A percentile compares a stretch with the other conserved stretches of the same genome.
Conservation (phyloP, 1,140 invertebrate species). For the Tribolium castaneum region DNA sequence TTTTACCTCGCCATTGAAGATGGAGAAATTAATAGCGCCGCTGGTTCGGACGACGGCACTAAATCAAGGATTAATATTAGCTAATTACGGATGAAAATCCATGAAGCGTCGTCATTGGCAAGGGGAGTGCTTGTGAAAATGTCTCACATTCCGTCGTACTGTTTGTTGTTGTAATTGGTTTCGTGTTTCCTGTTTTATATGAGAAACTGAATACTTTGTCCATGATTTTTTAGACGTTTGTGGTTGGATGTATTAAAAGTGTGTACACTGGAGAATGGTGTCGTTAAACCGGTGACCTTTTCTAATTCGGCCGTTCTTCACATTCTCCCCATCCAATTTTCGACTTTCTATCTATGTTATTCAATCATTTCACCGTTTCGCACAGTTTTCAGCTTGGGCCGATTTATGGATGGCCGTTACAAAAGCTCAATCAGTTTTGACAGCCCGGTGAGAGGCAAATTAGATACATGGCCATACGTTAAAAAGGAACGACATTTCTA, state of each 20-base stretch:
- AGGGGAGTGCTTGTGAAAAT: not conserved
- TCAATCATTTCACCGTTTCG: not conserved
- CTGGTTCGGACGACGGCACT: not conserved
- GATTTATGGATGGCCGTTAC: not conserved
- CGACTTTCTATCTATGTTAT: conserved; percentile 23
- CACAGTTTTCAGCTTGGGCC: not conserved
- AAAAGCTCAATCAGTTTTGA: not conserved
- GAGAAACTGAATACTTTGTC: conserved; percentile 8
- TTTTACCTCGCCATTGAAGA: conserved; percentile 17
- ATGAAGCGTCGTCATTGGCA: not conserved
- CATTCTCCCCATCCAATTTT: not conserved
- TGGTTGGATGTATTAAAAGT: not conserved
- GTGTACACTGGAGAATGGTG: not conserved
- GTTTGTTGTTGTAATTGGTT: conserved; percentile 3
- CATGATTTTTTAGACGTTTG: not conserved
- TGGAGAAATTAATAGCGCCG: conserved; percentile 24
- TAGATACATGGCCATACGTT: not conserved
- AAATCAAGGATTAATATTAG: conserved; percentile 15
- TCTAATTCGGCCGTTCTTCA: conserved; percentile 5
- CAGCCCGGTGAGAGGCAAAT: not conserved
- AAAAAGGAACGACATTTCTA: not conserved
- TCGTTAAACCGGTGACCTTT: conserved; percentile 24
- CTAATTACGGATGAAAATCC: conserved; percentile 20
- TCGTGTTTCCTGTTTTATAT: conserved; percentile 17
- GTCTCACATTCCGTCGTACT: not conserved